Evolutionary conservation across 1,140 invertebrate species (phyloP).

Genomic region (Leptopilina clavipes): DNA sequence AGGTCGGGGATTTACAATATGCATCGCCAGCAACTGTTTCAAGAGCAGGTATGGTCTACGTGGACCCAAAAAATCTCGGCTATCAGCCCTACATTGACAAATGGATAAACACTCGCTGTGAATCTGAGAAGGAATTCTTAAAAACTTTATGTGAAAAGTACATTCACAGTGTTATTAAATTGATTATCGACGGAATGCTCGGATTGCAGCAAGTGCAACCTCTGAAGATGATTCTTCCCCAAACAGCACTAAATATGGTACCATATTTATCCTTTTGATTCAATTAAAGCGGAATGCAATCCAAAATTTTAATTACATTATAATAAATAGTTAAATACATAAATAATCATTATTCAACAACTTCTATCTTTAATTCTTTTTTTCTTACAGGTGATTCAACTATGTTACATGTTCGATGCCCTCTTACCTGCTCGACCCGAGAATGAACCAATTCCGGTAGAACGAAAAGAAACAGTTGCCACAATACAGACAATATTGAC

Average conservation of each 20-base stretch:
- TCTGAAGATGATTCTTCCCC: constrained; percentile 86
- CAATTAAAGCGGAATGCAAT: too few relatives aligned
- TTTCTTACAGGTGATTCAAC: constrained; percentile 80
- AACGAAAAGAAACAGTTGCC: constrained; percentile 43
- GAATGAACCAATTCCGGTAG: constrained; percentile 43
- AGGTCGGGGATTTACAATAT: constrained; percentile 90
- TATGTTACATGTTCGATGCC: constrained; percentile 88
- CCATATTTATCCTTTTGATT: too few relatives aligned
- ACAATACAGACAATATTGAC: not conserved
- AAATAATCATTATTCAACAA: too few relatives aligned
- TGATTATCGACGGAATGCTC: constrained; percentile 85
- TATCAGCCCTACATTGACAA: constrained; percentile 89
- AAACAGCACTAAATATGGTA: constrained; percentile 89
- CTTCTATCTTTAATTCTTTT: too few relatives aligned
- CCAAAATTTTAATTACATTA: too few relatives aligned
- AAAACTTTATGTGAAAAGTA: constrained; percentile 83
- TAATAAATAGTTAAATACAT: too few relatives aligned
- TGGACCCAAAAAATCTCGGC: constrained; percentile 92
- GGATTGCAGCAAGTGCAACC: constrained; percentile 84
- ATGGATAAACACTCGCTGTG: constrained; percentile 77
- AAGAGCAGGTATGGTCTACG: constrained; percentile 93
- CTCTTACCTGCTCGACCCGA: constrained; percentile 66
- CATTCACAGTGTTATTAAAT: constrained; percentile 80
- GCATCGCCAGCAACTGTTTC: constrained; percentile 94
- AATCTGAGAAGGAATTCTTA: constrained; percentile 77